Percentiles rank a stretch among this genome's conserved stretches.
Conservation (phyloP, 2,797 vertebrate species). For the Aphelocoma californica region DNA sequence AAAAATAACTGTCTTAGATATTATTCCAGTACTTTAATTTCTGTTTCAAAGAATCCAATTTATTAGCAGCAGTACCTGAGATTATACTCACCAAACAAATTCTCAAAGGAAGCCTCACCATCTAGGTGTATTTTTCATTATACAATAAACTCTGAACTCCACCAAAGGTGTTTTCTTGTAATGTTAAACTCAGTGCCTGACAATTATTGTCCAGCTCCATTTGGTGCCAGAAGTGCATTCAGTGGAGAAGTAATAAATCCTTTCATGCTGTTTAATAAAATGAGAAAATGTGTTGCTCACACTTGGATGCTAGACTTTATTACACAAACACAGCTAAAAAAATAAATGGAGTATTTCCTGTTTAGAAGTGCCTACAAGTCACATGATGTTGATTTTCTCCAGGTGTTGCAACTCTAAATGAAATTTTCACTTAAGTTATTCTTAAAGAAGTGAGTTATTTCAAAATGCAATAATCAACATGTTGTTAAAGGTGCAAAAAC, state of each 20-base stretch:
- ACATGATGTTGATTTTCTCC: conserved; percentile 64
- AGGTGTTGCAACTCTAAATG: conserved; percentile 51
- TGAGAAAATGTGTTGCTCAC: conserved; percentile 59
- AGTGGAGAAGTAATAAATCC: conserved; percentile 45
- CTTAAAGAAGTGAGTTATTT: conserved; percentile 25
- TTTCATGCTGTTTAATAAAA: conserved; percentile 63
- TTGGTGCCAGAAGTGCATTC: conserved; percentile 28
- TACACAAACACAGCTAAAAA: conserved; percentile 57
- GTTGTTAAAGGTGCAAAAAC: conserved; percentile 48
- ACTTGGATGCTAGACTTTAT: conserved; percentile 59
- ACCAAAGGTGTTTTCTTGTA: conserved; percentile 54
- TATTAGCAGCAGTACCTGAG: conserved; percentile 48
- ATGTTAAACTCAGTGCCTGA: background rate
- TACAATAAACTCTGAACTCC: conserved; percentile 48
- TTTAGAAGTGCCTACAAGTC: conserved; percentile 43
- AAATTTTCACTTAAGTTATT: conserved; percentile 41
- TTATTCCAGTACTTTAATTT: conserved; percentile 40
- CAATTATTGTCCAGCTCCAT: conserved; percentile 28
- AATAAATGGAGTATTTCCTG: conserved; percentile 58
- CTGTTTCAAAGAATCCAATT: conserved; percentile 55
- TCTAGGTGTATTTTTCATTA: conserved; percentile 60
- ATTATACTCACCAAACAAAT: conserved; percentile 52
- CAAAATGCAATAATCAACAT: conserved; percentile 3
- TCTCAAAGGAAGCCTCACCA: conserved; percentile 51
- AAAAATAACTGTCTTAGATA: conserved; percentile 7